phyloP scores from a whole-genome alignment of 1,140 invertebrate species.

The Solenopsis fugax region DNA sequence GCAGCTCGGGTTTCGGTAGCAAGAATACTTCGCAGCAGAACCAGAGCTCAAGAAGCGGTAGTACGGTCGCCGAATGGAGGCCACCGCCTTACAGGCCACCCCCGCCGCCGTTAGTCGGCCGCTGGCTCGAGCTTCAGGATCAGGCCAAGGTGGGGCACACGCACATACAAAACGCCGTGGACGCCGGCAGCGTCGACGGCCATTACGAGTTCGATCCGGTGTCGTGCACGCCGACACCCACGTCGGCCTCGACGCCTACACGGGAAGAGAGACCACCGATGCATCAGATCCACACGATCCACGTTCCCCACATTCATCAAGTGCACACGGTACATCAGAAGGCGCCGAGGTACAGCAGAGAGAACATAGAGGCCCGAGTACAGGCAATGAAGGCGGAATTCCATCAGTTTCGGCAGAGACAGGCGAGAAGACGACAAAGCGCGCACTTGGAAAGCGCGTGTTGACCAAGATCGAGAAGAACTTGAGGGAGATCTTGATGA shows the following conservation, averaged over 20 bases:
- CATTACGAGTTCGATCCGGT: conserved; percentile 97
- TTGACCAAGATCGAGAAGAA: conserved; percentile 82
- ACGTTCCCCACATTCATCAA: conserved; percentile 82
- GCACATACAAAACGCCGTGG: conserved; percentile 87
- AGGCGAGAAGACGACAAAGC: conserved; percentile 91
- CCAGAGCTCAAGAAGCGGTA: conserved; percentile 90
- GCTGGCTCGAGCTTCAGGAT: conserved; percentile 88
- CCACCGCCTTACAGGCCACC: conserved; percentile 91
- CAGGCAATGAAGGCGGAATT: conserved; percentile 98
- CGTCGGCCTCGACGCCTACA: conserved; percentile 89
- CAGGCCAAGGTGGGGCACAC: conserved; percentile 73
- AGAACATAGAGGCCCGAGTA: conserved; percentile 95
- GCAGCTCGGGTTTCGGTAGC: conserved; percentile 95
- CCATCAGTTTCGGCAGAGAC: conserved; percentile 95
- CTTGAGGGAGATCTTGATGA: background rate
- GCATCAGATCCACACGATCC: conserved; percentile 81
- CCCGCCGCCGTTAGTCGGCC: conserved; percentile 88
- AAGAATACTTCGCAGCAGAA: conserved; percentile 95
- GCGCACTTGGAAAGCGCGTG: conserved; percentile 92
- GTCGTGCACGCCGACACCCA: conserved; percentile 91
- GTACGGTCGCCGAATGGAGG: conserved; percentile 92
- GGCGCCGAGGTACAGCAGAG: conserved; percentile 84
- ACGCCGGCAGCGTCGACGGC: conserved; percentile 96
- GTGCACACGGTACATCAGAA: conserved; percentile 85
- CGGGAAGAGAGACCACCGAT: conserved; percentile 87